Evolutionary conservation across 2,113 vertebrate species (phyloP).

Genomic region (Cyanistes caeruleus): DNA sequence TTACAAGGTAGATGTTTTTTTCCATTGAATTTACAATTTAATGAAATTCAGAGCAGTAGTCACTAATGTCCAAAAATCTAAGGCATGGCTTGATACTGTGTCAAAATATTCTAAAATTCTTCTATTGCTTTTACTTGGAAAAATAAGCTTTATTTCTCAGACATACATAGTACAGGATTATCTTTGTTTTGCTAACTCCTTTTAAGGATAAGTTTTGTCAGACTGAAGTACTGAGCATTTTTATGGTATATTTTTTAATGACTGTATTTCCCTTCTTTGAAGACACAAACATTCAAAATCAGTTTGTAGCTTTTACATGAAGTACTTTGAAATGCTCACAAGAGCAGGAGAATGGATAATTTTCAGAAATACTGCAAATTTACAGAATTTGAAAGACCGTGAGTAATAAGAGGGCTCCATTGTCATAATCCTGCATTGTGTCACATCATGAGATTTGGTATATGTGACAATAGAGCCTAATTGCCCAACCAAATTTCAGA

Average conservation of each 20-base stretch:
- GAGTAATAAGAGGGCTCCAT: neutral
- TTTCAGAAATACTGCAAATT: neutral
- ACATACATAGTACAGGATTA: neutral
- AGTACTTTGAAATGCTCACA: neutral
- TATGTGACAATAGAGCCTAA: neutral
- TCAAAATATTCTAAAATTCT: neutral
- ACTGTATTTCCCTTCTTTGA: neutral
- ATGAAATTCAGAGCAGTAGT: neutral
- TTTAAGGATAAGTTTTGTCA: neutral
- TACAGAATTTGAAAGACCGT: neutral
- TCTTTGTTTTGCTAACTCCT: neutral
- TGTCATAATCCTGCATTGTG: neutral
- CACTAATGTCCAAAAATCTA: neutral
- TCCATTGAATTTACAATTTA: neutral
- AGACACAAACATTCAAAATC: neutral
- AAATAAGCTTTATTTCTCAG: conserved; percentile 25
- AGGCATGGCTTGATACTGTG: neutral
- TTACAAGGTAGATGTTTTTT: neutral
- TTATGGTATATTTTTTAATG: neutral
- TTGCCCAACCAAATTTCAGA: neutral
- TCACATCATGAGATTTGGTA: neutral
- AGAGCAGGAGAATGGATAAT: neutral
- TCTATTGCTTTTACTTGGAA: neutral
- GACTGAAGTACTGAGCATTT: neutral
- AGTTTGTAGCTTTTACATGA: neutral